Evolutionary conservation across 2,113 vertebrate genomes (phyloP).

Genomic region (Brienomyrus brachyistius): DNA sequence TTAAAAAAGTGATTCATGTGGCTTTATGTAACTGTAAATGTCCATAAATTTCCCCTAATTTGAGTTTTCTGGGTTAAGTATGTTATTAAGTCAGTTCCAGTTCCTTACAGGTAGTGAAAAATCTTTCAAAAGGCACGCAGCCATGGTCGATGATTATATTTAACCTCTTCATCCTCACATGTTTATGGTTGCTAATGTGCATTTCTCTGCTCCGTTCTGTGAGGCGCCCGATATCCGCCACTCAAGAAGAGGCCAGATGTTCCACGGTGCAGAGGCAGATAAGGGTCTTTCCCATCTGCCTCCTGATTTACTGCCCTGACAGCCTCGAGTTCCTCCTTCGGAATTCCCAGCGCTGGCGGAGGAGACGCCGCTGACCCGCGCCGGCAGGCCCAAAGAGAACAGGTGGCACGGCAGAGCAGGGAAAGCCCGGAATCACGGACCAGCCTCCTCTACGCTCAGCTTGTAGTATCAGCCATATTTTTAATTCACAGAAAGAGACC

Average conservation of each 20-base stretch:
- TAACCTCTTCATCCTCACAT: background rate
- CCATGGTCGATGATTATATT: background rate
- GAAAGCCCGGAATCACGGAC: background rate
- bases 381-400: constrained; percentile 27
- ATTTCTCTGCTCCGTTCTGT: background rate
- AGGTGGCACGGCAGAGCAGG: constrained; percentile 12
- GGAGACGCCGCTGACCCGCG: background rate
- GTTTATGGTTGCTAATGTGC: background rate
- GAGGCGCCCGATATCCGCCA: background rate
- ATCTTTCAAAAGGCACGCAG: background rate
- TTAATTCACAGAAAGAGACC: background rate
- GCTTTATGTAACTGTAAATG: background rate
- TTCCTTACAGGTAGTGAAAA: background rate
- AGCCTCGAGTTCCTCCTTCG: constrained; percentile 10
- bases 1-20: background rate
- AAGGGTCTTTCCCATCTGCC: constrained; percentile 27
- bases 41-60: background rate
- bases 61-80: background rate
- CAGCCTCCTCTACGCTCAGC: background rate
- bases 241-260: constrained; percentile 38
- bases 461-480: background rate
- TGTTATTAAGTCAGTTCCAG: background rate
- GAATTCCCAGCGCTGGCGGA: constrained; percentile 30
- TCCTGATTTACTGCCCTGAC: constrained; percentile 37
- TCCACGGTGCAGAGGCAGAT: constrained; percentile 19